Conservation (phyloP, 2,797 vertebrate species). For the Forpus xanthops region DNA sequence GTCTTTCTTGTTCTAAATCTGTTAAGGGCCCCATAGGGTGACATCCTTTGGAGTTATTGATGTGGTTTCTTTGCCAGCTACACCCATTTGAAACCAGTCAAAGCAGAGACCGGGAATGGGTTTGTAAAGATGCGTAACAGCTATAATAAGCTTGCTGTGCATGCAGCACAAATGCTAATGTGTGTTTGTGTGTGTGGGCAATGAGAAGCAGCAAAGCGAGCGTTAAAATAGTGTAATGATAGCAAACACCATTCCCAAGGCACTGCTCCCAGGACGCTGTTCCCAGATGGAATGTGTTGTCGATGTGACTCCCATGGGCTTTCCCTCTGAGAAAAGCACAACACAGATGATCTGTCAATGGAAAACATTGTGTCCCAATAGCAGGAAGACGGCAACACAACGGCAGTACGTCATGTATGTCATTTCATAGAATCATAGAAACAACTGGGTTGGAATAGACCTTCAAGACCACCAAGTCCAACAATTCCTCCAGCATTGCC, state of each 20-base stretch:
- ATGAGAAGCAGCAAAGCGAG: neutral
- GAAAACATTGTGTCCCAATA: neutral
- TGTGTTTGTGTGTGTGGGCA: neutral
- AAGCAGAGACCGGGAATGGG: neutral
- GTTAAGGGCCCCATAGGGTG: neutral
- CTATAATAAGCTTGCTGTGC: neutral
- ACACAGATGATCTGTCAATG: neutral
- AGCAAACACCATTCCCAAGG: neutral
- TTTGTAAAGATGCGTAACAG: neutral
- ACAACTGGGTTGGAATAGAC: neutral
- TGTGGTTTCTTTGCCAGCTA: neutral
- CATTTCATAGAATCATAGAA: neutral
- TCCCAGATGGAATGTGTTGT: neutral
- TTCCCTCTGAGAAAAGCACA: neutral
- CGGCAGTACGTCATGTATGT: neutral
- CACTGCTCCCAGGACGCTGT: neutral
- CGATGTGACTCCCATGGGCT: neutral
- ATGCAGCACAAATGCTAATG: neutral
- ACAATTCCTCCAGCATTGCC: neutral
- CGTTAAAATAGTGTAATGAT: neutral
- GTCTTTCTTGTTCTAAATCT: neutral
- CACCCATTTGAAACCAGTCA: neutral
- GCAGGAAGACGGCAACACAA: neutral
- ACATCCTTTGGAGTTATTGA: neutral
- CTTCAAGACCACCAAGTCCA: neutral